Base-by-base conservation (phyloP, 2,797 vertebrate species). In the Hirundo rustica region DNA sequence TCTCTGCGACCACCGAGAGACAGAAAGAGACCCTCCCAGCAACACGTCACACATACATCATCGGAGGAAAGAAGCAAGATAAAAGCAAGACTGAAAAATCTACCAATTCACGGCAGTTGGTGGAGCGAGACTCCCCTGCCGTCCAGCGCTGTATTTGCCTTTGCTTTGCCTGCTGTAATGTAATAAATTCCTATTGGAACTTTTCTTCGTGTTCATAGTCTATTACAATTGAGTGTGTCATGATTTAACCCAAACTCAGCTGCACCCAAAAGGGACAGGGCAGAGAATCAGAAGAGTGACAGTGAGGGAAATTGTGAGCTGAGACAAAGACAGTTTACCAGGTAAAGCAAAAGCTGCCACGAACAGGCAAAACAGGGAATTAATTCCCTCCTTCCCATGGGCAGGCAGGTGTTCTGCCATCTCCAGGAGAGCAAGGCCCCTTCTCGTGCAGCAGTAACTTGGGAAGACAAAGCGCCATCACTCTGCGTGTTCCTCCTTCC, bases 361-460 rank as follows among this genome's bases (percentile, higher is more conserved):
- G 51, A 42, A 57, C 22, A 57, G 66, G 22, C 27, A 50, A 57
- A 61, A 3, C 26, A 54, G 57, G 44, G 44, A 26, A 44, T 38
- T 5, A 6, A 62, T 62, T 68, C 7, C 8, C 48, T 11, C 30
- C 26, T 75, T 68, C 42, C 34, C 55, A 18, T 30, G 40, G 47
- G 54, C 54, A 60, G 60, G 40, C 19, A 66, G 51, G 13, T n/a
- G 38, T 32, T 57, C 44, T 32, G 36, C 45, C 29, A 21, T 47
- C 21, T 61, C 64, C 10, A 4, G 22, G 13, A 68, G 7, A 67
- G 54, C 40, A 48, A 26, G 34, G 34, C 20, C 19, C 19, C 34
- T 61, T 42, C 30, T 32, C 0, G 0, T 3, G 2, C 14, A 32
- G 1, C 30, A 67, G 15, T 11, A 9, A 61, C 26, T 36, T 23